Percentiles rank a stretch among this genome's conserved stretches.
Conservation (phyloP, 2,797 vertebrate species). For the Eupleurogrammus muticus region DNA sequence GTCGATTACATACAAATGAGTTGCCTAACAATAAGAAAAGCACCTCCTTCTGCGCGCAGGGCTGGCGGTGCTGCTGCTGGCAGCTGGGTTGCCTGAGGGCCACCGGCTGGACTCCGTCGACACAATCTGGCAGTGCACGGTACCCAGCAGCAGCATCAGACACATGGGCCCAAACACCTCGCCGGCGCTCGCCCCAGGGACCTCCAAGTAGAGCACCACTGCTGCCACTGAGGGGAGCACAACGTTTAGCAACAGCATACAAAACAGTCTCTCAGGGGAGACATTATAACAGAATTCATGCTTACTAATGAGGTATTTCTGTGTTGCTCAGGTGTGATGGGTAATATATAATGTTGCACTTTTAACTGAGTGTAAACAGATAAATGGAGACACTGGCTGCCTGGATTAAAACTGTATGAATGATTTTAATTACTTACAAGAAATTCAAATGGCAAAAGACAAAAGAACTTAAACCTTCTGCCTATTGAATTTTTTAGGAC, state of each 20-base stretch:
- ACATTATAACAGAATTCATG: slow-evolving; percentile 58
- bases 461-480: background rate
- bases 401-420: background rate
- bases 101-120: slow-evolving; percentile 91
- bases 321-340: slow-evolving; percentile 36
- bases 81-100: slow-evolving; percentile 77
- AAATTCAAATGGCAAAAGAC: background rate
- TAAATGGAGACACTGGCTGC: slow-evolving; percentile 13
- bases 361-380: slow-evolving; percentile 18
- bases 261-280: slow-evolving; percentile 55
- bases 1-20: slow-evolving; percentile 29
- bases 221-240: slow-evolving; percentile 85
- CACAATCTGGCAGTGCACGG: slow-evolving; percentile 98
- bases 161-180: slow-evolving; percentile 94
- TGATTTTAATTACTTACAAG: slow-evolving; percentile 1
- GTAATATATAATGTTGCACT: slow-evolving; percentile 23
- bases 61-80: slow-evolving; percentile 79
- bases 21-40: slow-evolving; percentile 60
- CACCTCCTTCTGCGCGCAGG: slow-evolving; percentile 91
- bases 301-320: slow-evolving; percentile 57
- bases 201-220: slow-evolving; percentile 87
- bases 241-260: slow-evolving; percentile 65
- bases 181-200: slow-evolving; percentile 89
- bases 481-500: background rate
- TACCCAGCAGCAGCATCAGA: slow-evolving; percentile 97